phyloP scores from a whole-genome alignment of 2,113 vertebrate species.

The Morone saxatilis region DNA sequence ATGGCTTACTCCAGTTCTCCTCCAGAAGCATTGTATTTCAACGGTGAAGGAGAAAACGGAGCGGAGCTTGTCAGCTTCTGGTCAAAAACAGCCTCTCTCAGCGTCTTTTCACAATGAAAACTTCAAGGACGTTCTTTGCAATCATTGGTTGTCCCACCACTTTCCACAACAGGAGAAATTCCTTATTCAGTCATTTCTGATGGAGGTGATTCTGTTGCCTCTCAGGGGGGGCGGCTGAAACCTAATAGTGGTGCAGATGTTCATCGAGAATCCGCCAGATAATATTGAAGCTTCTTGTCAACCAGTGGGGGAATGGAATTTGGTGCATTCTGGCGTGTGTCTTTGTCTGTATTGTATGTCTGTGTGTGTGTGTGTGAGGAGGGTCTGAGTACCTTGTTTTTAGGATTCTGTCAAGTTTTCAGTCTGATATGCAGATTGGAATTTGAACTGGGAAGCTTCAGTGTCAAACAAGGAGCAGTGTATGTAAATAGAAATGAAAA shows the following conservation, averaged over 20 bases:
- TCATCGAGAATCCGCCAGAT: constrained; percentile 83
- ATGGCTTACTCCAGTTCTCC: constrained; percentile 31
- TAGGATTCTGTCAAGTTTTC: not conserved
- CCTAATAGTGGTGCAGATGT: constrained; percentile 86
- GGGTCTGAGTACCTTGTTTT: not conserved
- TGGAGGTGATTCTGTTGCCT: constrained; percentile 71
- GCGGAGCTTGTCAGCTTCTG: constrained; percentile 51
- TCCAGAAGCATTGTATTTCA: constrained; percentile 43
- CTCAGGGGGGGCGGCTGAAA: constrained; percentile 76
- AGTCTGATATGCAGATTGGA: constrained; percentile 6
- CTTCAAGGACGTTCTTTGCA: constrained; percentile 70
- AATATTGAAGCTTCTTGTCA: constrained; percentile 69
- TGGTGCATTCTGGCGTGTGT: constrained; percentile 10
- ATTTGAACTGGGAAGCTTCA: constrained; percentile 7
- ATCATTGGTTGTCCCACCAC: constrained; percentile 20
- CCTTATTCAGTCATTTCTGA: constrained; percentile 82
- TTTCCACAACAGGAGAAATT: constrained; percentile 46
- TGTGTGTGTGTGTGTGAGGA: not conserved
- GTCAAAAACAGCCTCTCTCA: constrained; percentile 57
- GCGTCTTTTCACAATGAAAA: constrained; percentile 59
- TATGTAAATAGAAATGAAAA: not conserved
- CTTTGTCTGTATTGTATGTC: not conserved
- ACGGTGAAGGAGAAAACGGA: constrained; percentile 29
- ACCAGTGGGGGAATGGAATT: constrained; percentile 62
- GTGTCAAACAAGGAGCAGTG: not conserved